phyloP scores from a whole-genome alignment of 2,797 vertebrate species.

The Urophycis tenuis region DNA sequence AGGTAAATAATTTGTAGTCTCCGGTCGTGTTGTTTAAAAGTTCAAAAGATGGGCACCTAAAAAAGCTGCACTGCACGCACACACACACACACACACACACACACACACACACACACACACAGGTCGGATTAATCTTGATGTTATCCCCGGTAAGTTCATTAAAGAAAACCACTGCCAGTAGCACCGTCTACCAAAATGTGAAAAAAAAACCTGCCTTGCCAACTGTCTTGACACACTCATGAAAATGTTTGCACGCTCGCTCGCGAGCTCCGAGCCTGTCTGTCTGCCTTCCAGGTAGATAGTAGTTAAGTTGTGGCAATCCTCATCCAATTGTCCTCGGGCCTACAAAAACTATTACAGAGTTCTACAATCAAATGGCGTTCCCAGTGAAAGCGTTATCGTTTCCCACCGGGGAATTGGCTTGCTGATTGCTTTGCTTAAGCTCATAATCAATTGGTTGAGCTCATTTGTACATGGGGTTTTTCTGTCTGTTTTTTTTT shows the following conservation, averaged over 20 bases:
- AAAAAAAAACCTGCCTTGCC: neutral
- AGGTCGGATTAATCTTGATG: neutral
- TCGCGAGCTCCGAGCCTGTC: neutral
- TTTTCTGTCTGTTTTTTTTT: neutral
- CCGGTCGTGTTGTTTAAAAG: too few relatives aligned
- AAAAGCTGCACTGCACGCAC: neutral
- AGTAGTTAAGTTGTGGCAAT: neutral
- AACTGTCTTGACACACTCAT: neutral
- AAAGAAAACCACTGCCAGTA: neutral
- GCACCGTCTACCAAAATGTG: neutral
- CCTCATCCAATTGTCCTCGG: neutral
- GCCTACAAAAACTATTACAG: conserved; percentile 2
- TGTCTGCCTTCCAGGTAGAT: conserved; percentile 1
- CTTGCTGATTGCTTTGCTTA: neutral
- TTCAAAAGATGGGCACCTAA: too few relatives aligned
- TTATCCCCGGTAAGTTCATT: neutral
- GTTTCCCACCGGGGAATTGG: conserved; percentile 5
- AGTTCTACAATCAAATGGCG: neutral
- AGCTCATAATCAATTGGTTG: conserved; percentile 10
- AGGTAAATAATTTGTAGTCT: neutral
- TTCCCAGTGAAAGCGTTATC: neutral
- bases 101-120: neutral
- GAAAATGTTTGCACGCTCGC: neutral
- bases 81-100: neutral
- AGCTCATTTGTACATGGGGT: conserved; percentile 1